These are phyloP conservation scores for Falco novaeseelandiae DNA, from an alignment of 2,797 vertebrate species.

Conservation along the genomic window DNA sequence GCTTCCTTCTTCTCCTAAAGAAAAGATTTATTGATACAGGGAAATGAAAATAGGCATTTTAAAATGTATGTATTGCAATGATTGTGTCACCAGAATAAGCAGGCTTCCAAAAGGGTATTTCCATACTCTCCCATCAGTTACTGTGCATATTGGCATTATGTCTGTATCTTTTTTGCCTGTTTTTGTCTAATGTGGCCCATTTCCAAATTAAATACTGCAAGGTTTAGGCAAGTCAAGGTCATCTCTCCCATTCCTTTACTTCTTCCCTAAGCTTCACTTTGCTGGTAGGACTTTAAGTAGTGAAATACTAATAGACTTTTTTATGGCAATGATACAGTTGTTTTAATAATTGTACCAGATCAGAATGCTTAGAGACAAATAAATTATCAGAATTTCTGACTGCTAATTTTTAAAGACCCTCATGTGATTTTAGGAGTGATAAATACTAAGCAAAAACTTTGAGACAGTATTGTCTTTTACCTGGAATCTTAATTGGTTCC, in stretches of 20 bases:
- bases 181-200: background rate
- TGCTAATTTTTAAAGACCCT: background rate
- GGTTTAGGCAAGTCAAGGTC: constrained; percentile 11
- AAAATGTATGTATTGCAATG: background rate
- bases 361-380: background rate
- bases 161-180: background rate
- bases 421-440: background rate
- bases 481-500: background rate
- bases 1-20: background rate
- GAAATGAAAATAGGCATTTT: background rate
- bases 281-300: background rate
- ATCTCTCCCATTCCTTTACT: background rate
- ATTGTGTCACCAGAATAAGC: background rate
- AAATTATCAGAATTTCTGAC: background rate
- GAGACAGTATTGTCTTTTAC: background rate
- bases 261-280: background rate
- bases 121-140: background rate
- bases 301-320: background rate
- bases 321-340: background rate
- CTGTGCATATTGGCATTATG: background rate
- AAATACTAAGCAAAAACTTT: background rate
- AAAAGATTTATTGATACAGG: background rate
- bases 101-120: background rate
- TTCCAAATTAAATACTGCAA: constrained; percentile 22
- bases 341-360: background rate